phyloP scores from a whole-genome alignment of 2,888 invertebrate genomes.

The Lepidochitona cinerea region DNA sequence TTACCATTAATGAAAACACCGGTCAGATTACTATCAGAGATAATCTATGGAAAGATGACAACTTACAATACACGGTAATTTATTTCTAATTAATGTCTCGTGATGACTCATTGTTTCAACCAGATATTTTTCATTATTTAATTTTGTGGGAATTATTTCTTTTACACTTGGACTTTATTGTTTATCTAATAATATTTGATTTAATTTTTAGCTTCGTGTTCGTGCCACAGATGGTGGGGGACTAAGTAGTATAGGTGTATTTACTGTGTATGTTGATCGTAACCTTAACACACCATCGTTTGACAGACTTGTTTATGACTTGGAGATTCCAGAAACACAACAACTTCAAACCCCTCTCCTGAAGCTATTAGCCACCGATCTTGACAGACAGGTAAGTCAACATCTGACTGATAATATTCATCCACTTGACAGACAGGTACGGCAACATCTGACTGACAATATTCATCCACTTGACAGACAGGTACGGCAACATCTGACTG shows the following conservation, averaged over 20 bases:
- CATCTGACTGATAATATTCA: no score
- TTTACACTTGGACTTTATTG: no score
- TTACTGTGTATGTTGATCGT: neutral
- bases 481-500: no score
- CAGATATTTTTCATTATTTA: no score
- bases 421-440: no score
- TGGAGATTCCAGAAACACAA: neutral
- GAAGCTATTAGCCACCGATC: neutral
- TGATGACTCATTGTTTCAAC: no score
- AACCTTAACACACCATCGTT: constrained; percentile 6
- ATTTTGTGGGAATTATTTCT: no score
- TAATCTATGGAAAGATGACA: constrained; percentile 76
- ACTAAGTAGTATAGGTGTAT: neutral
- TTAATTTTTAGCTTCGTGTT: neutral
- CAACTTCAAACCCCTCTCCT: neutral
- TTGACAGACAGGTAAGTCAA: neutral
- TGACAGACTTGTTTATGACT: neutral
- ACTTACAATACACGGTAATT: constrained; percentile 9
- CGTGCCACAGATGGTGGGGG: constrained; percentile 9
- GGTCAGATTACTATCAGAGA: constrained; percentile 85
- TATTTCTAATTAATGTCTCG: no score
- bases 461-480: no score
- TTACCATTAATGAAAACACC: constrained; percentile 88
- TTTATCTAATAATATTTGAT: no score
- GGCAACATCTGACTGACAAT: no score